Base-by-base conservation (phyloP, 2,888 invertebrate genomes). In the Acleris literana region DNA sequence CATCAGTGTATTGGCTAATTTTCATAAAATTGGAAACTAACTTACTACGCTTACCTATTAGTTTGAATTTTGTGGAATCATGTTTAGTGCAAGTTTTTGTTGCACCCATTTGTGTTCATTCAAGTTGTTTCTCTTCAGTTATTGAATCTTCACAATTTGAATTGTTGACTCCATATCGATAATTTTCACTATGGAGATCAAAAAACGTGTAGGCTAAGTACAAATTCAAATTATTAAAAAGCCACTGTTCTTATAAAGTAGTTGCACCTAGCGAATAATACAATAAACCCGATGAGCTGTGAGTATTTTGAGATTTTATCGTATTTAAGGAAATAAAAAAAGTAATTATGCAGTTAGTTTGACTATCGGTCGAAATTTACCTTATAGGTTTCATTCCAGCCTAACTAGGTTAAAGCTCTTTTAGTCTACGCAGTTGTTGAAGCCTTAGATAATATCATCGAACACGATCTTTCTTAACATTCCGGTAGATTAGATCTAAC, bases 281-380 rank as follows among this genome's bases (percentile, higher is more conserved):
- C 88, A 91, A 92, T 92, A 91, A 92, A 91, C 87, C 92, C 88
- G 90, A 92, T 82, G 92, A 92, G 92, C 92, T 92, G 92, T 92
- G 92, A 92, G 87, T 87, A 90, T 91, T 92, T 90, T 91, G 92
- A 92, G 92, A 92, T 92, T 92, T 92, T 92, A 92, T 91, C 92
- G 90, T 92, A 88, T 85, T 85, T 87, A 91, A 91, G 90, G 84
- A 78, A 80, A 85, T 82, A 81, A 80, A 69, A 71, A 72, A 78
- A 72, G 74, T 82, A 81, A 81, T 83, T 79, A 81, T 76, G 83
- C 81, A 70, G 77, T 88, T 88, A 87, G 84, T 87, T 88, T 83
- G 79, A 82, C 79, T 82, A 79, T 84, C 80, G 80, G 85, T 87
- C 83, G 82, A 84, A 82, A 75, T 82, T 83, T 79, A 81, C 82